Conservation (phyloP, 2,888 invertebrate genomes). For the Hydrotaea cyrtoneurina region DNA sequence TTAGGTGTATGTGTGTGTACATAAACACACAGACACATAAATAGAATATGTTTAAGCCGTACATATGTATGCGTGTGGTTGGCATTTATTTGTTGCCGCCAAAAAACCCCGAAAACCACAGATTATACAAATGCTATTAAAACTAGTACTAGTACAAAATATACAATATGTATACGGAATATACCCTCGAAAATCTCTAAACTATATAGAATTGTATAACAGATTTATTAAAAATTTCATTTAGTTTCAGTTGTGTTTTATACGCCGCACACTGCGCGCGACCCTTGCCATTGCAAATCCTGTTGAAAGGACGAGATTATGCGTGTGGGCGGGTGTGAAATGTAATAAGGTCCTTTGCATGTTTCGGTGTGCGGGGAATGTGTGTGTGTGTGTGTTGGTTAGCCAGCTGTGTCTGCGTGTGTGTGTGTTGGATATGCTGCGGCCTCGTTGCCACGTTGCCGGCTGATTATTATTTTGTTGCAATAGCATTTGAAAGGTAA, state of each 20-base stretch:
- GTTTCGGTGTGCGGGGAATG: not conserved
- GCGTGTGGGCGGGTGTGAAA: not conserved
- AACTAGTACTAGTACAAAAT: no score
- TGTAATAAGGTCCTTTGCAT: not conserved
- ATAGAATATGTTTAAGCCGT: no score
- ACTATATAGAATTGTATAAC: constrained; percentile 33
- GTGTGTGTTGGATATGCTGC: not conserved
- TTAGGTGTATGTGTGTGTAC: not conserved
- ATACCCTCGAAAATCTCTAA: constrained; percentile 21
- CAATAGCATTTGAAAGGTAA: constrained; percentile 46
- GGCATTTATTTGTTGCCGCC: not conserved
- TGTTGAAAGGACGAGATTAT: constrained; percentile 3
- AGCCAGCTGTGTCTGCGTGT: not conserved
- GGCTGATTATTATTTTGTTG: constrained; percentile 27
- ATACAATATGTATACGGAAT: not conserved
- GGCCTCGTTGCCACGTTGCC: not conserved
- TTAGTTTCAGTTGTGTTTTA: not conserved
- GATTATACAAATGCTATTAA: constrained; percentile 49
- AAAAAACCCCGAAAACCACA: constrained; percentile 28
- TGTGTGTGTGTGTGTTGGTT: constrained; percentile 6
- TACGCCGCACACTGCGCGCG: no score
- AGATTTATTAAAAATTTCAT: constrained; percentile 41
- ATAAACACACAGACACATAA: not conserved
- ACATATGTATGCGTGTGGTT: not conserved
- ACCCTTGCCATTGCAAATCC: not conserved